phyloP scores from a whole-genome alignment of 1,140 invertebrate genomes.

The Oedothorax gibbosus region DNA sequence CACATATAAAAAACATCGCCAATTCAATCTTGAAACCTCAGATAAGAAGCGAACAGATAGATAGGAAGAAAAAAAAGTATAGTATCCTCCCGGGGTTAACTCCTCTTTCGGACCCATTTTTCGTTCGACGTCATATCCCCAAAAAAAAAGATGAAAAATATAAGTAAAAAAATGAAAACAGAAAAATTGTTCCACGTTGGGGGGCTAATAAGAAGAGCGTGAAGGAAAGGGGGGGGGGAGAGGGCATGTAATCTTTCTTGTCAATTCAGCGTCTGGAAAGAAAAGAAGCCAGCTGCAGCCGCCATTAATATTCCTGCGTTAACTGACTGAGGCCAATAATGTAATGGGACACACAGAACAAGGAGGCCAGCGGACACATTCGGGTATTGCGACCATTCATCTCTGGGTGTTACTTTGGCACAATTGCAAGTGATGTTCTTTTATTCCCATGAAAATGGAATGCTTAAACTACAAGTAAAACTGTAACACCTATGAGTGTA shows the following conservation, averaged over 20 bases:
- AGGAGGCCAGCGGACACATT: constrained; percentile 39
- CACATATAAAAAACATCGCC: background rate
- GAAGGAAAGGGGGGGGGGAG: constrained; percentile 6
- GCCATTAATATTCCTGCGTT: constrained; percentile 54
- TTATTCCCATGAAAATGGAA: too few species aligned
- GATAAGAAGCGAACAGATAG: background rate
- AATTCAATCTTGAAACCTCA: background rate
- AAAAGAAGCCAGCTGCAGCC: constrained; percentile 44
- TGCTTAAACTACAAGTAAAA: too few species aligned
- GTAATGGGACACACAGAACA: constrained; percentile 50
- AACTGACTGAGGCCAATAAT: constrained; percentile 56
- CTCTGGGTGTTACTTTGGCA: background rate
- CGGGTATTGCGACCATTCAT: constrained; percentile 49
- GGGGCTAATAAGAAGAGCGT: constrained; percentile 42
- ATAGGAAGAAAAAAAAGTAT: background rate
- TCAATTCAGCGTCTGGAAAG: constrained; percentile 52
- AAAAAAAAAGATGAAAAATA: background rate
- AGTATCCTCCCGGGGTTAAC: constrained; percentile 34
- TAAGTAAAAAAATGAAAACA: background rate
- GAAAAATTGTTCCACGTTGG: constrained; percentile 29
- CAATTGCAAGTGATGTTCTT: too few species aligned
- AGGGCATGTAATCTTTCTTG: constrained; percentile 51
- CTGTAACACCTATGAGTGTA: too few species aligned
- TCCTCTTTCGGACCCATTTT: constrained; percentile 35
- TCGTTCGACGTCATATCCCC: constrained; percentile 40